Conservation (phyloP, 2,113 vertebrate genomes). For the Callopanchax toddi region DNA sequence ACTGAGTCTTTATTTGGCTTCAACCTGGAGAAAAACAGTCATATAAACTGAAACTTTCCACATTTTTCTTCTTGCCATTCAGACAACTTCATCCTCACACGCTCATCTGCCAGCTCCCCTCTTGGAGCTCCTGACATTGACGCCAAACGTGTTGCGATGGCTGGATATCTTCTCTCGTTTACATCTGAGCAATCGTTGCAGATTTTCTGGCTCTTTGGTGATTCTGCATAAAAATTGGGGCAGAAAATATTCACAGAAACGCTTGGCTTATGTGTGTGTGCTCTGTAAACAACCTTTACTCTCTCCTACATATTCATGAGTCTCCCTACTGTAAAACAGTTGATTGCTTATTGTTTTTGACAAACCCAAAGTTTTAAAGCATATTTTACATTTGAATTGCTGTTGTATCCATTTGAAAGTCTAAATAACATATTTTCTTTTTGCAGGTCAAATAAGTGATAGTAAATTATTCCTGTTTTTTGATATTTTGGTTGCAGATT, state of each 20-base stretch:
- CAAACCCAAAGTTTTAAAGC: neutral
- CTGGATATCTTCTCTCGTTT: constrained; percentile 39
- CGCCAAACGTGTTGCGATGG: constrained; percentile 31
- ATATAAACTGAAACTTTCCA: constrained; percentile 14
- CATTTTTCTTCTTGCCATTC: constrained; percentile 9
- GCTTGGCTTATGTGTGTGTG: constrained; percentile 9
- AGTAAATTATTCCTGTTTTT: too few species aligned
- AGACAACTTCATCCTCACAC: constrained; percentile 14
- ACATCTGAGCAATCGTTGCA: constrained; percentile 47
- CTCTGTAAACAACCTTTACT: constrained; percentile 30
- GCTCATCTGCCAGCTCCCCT: constrained; percentile 23
- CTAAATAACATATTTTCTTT: neutral
- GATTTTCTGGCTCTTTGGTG: constrained; percentile 38
- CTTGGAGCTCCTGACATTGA: constrained; percentile 26
- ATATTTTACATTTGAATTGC: neutral
- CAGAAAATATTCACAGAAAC: constrained; percentile 40
- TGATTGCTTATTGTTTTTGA: constrained; percentile 10
- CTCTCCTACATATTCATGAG: neutral
- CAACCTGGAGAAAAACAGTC: constrained; percentile 48
- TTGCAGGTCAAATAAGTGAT: too few species aligned
- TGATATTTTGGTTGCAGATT: too few species aligned
- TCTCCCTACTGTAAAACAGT: neutral
- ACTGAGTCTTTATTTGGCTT: neutral
- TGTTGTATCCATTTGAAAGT: neutral
- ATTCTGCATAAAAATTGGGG: constrained; percentile 53